Evolutionary conservation across 2,888 invertebrate species (phyloP), one percentile per base, ranked within the genome.

Genomic region (Homarus gammarus): DNA sequence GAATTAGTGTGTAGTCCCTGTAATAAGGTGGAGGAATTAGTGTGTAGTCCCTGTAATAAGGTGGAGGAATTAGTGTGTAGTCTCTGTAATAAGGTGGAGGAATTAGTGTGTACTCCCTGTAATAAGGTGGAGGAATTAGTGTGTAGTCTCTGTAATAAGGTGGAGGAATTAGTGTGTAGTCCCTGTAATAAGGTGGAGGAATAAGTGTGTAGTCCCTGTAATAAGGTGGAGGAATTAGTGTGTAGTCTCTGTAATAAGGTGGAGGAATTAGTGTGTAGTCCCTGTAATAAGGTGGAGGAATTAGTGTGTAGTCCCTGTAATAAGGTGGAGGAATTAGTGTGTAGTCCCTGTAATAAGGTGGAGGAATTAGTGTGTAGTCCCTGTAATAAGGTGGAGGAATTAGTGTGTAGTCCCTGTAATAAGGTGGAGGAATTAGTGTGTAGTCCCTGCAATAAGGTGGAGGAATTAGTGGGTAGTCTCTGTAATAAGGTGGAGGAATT

Each of bases 1-100:
- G 49, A 40, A n/a, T 90, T 61, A 88, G 49, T 40, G 92, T 90
- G 89, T 92, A 92, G 64, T 92, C 92, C 75, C 92, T 92, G 89
- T 1, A 22, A 72, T 1, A 51, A 31, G 15, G 70, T 18, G 31
- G 27, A 49, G 31, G 49, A 40, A n/a, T 90, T 61, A 88, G 49
- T 40, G 92, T 90, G 89, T 92, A 92, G 64, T 92, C 92, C 75
- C 92, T 92, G 89, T 1, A 22, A 72, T 1, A 51, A 31, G 15
- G 70, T 18, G 31, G 27, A 49, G 31, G 49, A 40, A n/a, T 90
- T 61, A 88, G 49, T 40, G 92, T 90, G 89, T 92, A 92, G 64
- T 92, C 92, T 70, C 92, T 92, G 89, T 1, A 22, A 72, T 1
- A 51, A 31, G 15, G 70, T 18, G 31, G 27, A 49, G 31, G 49